A percentile compares a stretch with the other conserved stretches of the same genome.
These are phyloP conservation scores for Ceyx erithaca DNA, from an alignment of 2,797 vertebrate species.

Conservation along the genomic window DNA sequence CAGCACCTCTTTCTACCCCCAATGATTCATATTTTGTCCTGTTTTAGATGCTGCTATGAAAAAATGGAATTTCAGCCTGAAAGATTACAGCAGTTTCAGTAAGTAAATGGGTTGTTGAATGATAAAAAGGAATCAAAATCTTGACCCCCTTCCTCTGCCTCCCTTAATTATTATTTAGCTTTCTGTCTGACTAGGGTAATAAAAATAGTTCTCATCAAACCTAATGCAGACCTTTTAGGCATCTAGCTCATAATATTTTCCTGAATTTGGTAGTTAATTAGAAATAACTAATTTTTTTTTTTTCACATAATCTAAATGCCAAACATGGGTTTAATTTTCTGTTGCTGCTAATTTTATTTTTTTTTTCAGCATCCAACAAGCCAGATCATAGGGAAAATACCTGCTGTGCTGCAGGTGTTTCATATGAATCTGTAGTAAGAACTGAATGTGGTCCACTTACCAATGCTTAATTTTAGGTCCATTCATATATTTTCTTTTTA, in stretches of 20 bases:
- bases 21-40: slow-evolving; percentile 32
- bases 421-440: background rate
- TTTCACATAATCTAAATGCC: background rate
- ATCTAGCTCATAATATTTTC: background rate
- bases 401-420: background rate
- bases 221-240: background rate
- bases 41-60: slow-evolving; percentile 88
- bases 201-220: background rate
- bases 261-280: background rate
- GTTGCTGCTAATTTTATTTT: background rate
- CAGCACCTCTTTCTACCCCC: background rate
- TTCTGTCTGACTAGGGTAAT: background rate
- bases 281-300: background rate
- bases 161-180: background rate
- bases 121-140: background rate
- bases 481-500: background rate
- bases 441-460: background rate
- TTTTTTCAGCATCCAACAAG: background rate
- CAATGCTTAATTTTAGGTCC: background rate
- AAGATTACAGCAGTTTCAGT: slow-evolving; percentile 88
- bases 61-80: slow-evolving; percentile 92
- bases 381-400: background rate
- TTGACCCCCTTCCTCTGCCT: background rate
- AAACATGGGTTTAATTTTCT: background rate
- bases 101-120: slow-evolving; percentile 65